Base-by-base conservation (phyloP, 2,797 vertebrate genomes). In the Onychomys torridus region DNA sequence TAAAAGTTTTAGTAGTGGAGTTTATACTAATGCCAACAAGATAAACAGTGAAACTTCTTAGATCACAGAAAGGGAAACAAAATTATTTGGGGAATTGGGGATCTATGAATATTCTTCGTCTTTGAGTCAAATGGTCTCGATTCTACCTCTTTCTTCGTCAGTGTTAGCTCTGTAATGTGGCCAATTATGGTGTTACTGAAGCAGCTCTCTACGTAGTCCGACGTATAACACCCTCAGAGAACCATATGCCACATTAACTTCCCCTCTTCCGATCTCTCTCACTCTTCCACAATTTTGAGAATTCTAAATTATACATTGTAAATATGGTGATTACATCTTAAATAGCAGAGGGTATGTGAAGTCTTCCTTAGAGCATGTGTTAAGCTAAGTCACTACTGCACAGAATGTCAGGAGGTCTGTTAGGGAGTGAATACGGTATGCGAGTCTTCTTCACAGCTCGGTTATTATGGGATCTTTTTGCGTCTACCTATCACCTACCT, bases 261-360 rank as follows among this genome's bases (percentile, higher is more conserved):
- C 43, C 91, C 65, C 14, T 77, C 73, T 94, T 96, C 88, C 27
- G 0, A 69, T 95, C 84, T 93, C 81, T 32, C 88, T 93, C 94
- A 29, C 81, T 90, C 61, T 92, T 95, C 78, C 46, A 94, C 55
- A 79, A 77, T 83, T 94, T 95, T 85, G 92, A 97, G 90, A 89
- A 94, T 96, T 93, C 90, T 94, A 87, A 95, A 92, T 97, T 95
- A 94, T 96, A 88, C 92, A 29, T 95, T 93, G 86, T 97, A 97
- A 97, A 96, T 89, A 94, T 93, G 93, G 89, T 77, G 93, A 91
- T 90, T 90, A 92, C 82, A 76, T 90, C 96, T 97, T 95, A 94
- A 94, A 92, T 95, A 97, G 90, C 90, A 95, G 37, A 61, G 81
- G 82, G 21, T 89, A 83, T 96, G 85, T 93, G 95, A 91, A 96